Evolutionary conservation across 1,140 invertebrate species (phyloP).

Genomic region (Bombus fervidus): DNA sequence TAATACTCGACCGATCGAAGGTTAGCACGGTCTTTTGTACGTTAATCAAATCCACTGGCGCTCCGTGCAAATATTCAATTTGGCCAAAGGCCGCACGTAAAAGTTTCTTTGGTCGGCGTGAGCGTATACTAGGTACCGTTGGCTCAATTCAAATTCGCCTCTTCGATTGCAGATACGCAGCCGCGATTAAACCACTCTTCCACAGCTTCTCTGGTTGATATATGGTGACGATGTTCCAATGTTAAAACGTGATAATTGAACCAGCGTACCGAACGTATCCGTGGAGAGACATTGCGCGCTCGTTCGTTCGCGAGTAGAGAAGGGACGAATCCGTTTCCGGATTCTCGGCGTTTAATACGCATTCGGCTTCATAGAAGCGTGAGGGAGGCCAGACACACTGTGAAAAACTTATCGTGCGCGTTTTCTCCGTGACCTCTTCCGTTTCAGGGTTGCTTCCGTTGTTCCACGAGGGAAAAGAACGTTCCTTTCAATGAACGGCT

Average conservation of each 20-base stretch:
- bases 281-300: too few species aligned
- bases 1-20: not conserved
- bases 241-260: slow-evolving; percentile 27
- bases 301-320: not conserved
- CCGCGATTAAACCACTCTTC: slow-evolving; percentile 8
- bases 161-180: not conserved
- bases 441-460: slow-evolving; percentile 44
- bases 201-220: not conserved
- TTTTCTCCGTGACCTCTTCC: slow-evolving; percentile 39
- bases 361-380: slow-evolving; percentile 47
- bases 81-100: not conserved
- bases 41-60: not conserved
- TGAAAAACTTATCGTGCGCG: slow-evolving; percentile 63
- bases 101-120: slow-evolving; percentile 27
- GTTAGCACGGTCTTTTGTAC: not conserved
- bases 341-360: slow-evolving; percentile 46
- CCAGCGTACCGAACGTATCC: not conserved
- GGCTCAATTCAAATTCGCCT: not conserved
- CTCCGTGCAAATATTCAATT: slow-evolving; percentile 26
- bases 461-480: not conserved
- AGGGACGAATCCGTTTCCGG: slow-evolving; percentile 28
- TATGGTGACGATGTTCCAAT: not conserved
- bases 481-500: slow-evolving; percentile 50
- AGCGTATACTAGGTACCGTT: not conserved
- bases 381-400: slow-evolving; percentile 34